Evolutionary conservation across 2,888 invertebrate genomes (phyloP), one percentile per base, ranked within the genome.

Genomic region (Macrophya annulata): DNA sequence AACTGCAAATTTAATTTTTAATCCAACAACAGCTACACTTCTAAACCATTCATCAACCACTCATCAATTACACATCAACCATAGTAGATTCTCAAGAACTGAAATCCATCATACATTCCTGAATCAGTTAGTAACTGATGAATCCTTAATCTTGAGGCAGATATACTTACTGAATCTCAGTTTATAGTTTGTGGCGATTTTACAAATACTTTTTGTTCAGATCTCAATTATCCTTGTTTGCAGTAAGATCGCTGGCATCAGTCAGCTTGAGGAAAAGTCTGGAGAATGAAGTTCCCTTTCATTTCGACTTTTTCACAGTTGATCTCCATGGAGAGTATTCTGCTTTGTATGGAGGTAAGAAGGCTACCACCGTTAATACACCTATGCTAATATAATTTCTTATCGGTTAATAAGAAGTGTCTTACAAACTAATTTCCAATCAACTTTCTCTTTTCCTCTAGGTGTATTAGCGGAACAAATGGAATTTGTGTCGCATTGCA

Each of bases 261-360:
- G 97, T 99, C 0, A 98, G 99, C 74, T 94, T 99, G 84, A 95
- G 98, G 86, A 99, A 98, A 94, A 96, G 97, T 10, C 93, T 97
- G 65, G 96, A 96, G 84, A 95, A 95, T 68, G 94, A 95, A 82
- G 94, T 95, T 86, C 95, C 95, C 15, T 96, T 96, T 90, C 97
- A 98, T 93, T 98, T 99, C 94, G 98, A 99, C 93, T 99, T 97
- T 93, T 99, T 98, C 93, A 95, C 98, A 59, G 96, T 99, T 59
- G 98, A 98, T 93, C 97, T 97, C 88, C 97, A 98, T 94, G 98
- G 98, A 93, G 99, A 99, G 92, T 95, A 97, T 84, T 98, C 98
- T 59, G 99, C 96, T 0, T 90, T 99, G 43, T 98, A 97, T 94
- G 99, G 99, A 84, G 97, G 92, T 92, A 89, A 79, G 77, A 55